Evolutionary conservation across 2,113 vertebrate genomes (phyloP).

Genomic region (Pelusios castaneus): DNA sequence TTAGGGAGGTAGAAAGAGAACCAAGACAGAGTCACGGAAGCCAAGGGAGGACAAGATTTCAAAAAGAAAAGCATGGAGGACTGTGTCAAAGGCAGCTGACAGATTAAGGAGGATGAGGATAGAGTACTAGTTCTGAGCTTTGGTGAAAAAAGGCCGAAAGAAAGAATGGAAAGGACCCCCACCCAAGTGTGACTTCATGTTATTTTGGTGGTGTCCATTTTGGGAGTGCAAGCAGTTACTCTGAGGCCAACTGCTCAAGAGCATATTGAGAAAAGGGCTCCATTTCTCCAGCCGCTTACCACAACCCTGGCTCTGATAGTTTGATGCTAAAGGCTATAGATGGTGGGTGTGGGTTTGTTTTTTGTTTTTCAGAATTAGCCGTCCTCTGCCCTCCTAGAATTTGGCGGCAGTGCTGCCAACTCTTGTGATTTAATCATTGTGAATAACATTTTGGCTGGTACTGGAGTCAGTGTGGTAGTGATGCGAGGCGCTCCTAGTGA

Average conservation of each 20-base stretch:
- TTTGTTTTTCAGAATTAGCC: background rate
- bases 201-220: background rate
- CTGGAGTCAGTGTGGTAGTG: background rate
- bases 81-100: background rate
- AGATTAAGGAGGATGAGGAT: background rate
- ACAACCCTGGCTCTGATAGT: background rate
- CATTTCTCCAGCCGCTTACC: background rate
- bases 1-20: background rate
- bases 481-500: background rate
- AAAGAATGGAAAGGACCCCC: background rate
- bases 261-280: background rate
- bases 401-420: background rate
- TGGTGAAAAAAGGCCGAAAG: background rate
- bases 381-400: background rate
- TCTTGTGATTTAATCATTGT: background rate
- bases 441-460: background rate
- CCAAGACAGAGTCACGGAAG: background rate
- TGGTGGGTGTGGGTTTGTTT: background rate
- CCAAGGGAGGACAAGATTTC: background rate
- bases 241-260: background rate
- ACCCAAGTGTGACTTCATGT: background rate
- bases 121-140: background rate
- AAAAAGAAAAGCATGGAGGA: background rate
- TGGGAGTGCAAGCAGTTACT: background rate
- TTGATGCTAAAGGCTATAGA: background rate